These are phyloP conservation scores for Rhinoraja longicauda DNA, from an alignment of 2,797 vertebrate genomes.

Conservation along the genomic window DNA sequence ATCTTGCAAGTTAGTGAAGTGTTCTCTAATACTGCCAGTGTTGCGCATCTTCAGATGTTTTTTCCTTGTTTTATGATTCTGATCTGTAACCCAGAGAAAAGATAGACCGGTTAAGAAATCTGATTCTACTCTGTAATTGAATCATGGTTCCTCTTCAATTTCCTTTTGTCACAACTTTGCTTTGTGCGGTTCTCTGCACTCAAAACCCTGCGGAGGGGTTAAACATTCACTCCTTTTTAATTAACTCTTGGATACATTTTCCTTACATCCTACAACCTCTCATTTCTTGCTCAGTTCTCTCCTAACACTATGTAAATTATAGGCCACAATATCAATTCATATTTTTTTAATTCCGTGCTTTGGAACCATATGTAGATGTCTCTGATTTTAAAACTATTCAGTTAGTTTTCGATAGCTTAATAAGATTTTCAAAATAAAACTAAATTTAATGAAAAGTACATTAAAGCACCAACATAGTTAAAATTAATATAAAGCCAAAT, in stretches of 20 bases:
- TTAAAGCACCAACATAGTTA: too few relatives aligned
- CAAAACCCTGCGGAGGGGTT: neutral
- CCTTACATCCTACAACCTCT: neutral
- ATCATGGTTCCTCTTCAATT: neutral
- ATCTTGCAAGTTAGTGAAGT: constrained; percentile 57
- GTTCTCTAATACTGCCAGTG: constrained; percentile 57
- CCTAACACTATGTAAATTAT: too few relatives aligned
- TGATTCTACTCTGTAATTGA: neutral
- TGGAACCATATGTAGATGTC: too few relatives aligned
- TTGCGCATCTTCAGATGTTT: constrained; percentile 51
- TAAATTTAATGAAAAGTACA: too few relatives aligned
- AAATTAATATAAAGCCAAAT: too few relatives aligned
- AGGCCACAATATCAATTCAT: too few relatives aligned
- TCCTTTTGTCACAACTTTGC: neutral
- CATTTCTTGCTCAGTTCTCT: neutral
- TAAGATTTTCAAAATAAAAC: too few relatives aligned
- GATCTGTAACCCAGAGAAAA: constrained; percentile 54
- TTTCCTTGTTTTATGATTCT: constrained; percentile 50
- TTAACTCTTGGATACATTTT: neutral
- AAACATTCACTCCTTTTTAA: neutral
- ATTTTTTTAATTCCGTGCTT: too few relatives aligned
- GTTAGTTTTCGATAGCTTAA: too few relatives aligned
- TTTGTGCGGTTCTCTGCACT: neutral
- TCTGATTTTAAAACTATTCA: too few relatives aligned
- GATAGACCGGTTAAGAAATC: neutral